phyloP scores from a whole-genome alignment of 2,888 invertebrate genomes.

The Acronicta aceris region DNA sequence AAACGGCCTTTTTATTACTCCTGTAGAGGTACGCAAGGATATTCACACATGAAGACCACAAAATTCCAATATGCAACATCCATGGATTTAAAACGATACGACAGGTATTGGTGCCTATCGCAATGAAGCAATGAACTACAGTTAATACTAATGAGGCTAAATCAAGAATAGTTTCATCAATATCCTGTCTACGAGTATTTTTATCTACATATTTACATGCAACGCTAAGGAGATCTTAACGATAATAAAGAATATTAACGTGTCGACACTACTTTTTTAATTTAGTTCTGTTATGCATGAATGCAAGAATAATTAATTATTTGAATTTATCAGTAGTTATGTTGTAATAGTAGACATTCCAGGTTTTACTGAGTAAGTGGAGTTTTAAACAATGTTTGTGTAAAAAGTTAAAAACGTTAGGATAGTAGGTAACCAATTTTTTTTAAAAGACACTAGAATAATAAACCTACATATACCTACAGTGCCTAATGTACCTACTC shows the following conservation, averaged over 20 bases:
- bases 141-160: constrained; percentile 13
- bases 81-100: background rate
- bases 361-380: background rate
- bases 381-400: background rate
- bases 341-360: background rate
- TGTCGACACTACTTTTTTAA: constrained; percentile 40
- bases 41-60: too few species aligned
- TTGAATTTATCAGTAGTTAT: constrained; percentile 10
- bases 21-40: too few species aligned
- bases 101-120: background rate
- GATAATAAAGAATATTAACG: constrained; percentile 23
- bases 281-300: constrained; percentile 31
- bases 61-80: too few species aligned
- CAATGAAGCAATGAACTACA: constrained; percentile 9
- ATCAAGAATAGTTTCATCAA: constrained; percentile 27
- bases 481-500: too few species aligned
- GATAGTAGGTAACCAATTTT: too few species aligned
- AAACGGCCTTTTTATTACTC: too few species aligned
- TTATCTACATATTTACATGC: constrained; percentile 39
- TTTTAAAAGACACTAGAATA: too few species aligned
- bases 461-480: too few species aligned
- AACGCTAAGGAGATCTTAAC: constrained; percentile 20
- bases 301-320: constrained; percentile 6
- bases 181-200: constrained; percentile 33
- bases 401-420: too few species aligned